phyloP scores from a whole-genome alignment of 2,888 invertebrate genomes.

The Euphydryas editha region DNA sequence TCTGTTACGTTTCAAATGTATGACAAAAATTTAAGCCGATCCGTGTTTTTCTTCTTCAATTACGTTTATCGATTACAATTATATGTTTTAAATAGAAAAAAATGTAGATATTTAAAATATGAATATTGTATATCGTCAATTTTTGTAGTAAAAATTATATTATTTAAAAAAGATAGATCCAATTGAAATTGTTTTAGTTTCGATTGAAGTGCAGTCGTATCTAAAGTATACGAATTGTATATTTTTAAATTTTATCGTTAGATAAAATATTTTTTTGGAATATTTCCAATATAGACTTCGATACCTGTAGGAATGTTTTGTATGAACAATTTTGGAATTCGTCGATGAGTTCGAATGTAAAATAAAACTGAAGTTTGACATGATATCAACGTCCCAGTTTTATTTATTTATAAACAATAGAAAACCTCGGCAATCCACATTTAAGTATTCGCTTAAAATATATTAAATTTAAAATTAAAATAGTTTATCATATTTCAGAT shows the following conservation, averaged over 20 bases:
- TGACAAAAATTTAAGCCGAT: too few relatives aligned
- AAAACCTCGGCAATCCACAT: not conserved
- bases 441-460: not conserved
- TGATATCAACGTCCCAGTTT: not conserved
- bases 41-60: too few relatives aligned
- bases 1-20: too few relatives aligned
- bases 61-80: too few relatives aligned
- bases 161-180: not conserved
- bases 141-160: too few relatives aligned
- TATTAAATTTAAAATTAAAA: not conserved
- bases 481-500: not conserved
- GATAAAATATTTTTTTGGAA: slow-evolving; percentile 10
- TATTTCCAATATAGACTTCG: slow-evolving; percentile 6
- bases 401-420: not conserved
- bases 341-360: not conserved
- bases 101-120: too few relatives aligned
- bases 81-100: too few relatives aligned
- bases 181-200: not conserved
- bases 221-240: not conserved
- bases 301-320: not conserved
- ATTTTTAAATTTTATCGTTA: not conserved
- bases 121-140: too few relatives aligned
- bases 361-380: not conserved
- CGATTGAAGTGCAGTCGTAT: not conserved
- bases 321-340: not conserved